Conservation (phyloP, 2,113 vertebrate species). For the Atractosteus spatula region DNA sequence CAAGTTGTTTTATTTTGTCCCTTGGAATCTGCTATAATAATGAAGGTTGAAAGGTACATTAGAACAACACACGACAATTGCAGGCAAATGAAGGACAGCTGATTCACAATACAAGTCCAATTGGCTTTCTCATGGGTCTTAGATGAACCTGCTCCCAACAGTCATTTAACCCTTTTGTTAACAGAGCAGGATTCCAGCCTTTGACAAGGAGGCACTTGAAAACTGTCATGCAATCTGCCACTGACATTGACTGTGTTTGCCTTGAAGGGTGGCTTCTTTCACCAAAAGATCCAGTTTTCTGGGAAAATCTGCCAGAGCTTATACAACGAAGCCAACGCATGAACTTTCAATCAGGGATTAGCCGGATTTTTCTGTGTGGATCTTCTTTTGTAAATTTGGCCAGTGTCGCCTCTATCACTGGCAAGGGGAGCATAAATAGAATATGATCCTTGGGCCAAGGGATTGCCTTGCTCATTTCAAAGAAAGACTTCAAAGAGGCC, state of each 20-base stretch:
- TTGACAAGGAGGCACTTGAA: slow-evolving; percentile 46
- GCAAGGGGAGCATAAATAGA: slow-evolving; percentile 77
- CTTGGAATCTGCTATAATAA: no score
- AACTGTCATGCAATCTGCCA: slow-evolving; percentile 51
- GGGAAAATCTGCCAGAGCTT: slow-evolving; percentile 79
- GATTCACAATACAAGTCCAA: background rate
- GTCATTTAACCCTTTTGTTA: slow-evolving; percentile 36
- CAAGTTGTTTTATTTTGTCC: no score
- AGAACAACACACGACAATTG: background rate
- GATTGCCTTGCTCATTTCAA: slow-evolving; percentile 77
- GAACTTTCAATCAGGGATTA: slow-evolving; percentile 85
- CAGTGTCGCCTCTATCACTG: slow-evolving; percentile 73
- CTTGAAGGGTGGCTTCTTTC: slow-evolving; percentile 57
- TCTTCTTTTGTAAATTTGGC: slow-evolving; percentile 84
- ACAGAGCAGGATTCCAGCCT: slow-evolving; percentile 30
- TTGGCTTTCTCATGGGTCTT: no score
- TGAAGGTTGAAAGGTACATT: background rate
- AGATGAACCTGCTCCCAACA: no score
- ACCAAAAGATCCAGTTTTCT: slow-evolving; percentile 66
- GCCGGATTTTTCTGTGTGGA: slow-evolving; percentile 82
- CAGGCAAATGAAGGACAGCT: background rate
- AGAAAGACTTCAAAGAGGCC: slow-evolving; percentile 71
- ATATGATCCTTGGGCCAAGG: slow-evolving; percentile 78
- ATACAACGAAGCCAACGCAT: slow-evolving; percentile 78
- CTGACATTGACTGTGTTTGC: slow-evolving; percentile 54